Evolutionary conservation across 2,888 invertebrate species (phyloP).

Genomic region (Lathronympha strigana): DNA sequence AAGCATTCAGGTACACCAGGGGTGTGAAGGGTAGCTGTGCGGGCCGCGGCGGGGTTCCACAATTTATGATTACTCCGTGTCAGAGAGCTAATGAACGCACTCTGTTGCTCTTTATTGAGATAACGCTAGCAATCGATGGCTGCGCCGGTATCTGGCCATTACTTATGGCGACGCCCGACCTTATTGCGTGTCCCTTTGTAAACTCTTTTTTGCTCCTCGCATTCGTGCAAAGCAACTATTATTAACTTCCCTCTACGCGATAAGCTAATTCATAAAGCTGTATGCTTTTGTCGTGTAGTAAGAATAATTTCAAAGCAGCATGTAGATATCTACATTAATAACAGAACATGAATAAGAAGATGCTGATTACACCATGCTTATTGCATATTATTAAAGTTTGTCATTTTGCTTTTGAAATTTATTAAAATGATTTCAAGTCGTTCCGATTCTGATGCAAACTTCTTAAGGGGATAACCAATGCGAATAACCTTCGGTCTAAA

Average conservation of each 20-base stretch:
- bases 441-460: not conserved
- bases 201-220: constrained; percentile 66
- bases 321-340: constrained; percentile 51
- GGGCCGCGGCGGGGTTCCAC: constrained; percentile 79
- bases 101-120: constrained; percentile 83
- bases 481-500: too few species aligned
- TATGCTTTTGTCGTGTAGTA: constrained; percentile 55
- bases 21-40: constrained; percentile 72
- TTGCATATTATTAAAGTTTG: constrained; percentile 52
- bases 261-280: constrained; percentile 69
- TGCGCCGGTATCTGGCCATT: constrained; percentile 66
- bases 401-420: constrained; percentile 25
- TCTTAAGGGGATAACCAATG: too few species aligned
- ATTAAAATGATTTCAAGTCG: constrained; percentile 1
- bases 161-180: constrained; percentile 74
- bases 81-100: constrained; percentile 83
- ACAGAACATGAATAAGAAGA: constrained; percentile 51
- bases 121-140: constrained; percentile 73
- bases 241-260: constrained; percentile 64
- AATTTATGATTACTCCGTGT: constrained; percentile 82
- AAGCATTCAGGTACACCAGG: constrained; percentile 48
- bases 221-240: constrained; percentile 74
- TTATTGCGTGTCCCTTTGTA: constrained; percentile 72
- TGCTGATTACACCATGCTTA: constrained; percentile 56
- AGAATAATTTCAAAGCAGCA: constrained; percentile 55